Evolutionary conservation across 1,140 invertebrate species (phyloP), one percentile per base, ranked within the genome.

Genomic region (Lordiphosa mommai): DNA sequence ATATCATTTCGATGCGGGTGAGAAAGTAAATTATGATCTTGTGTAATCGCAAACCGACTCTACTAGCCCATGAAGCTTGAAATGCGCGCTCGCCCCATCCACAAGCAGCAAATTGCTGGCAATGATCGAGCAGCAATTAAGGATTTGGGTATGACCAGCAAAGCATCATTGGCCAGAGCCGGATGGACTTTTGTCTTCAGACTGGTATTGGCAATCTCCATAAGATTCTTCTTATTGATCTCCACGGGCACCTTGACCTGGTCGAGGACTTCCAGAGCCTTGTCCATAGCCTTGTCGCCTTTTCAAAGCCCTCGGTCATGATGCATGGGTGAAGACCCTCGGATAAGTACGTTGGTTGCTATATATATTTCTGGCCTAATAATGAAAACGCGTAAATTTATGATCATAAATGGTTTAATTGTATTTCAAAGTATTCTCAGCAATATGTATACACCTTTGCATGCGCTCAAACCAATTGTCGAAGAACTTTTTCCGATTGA

Each of bases 31-130:
- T 37, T 30, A 66, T 66, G 66, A 49, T 58, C 44, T 58, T 20
- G 27, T 13, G 27, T 41, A 43, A 10, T 34, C 29, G 29, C 23
- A 10, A 10, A 17, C 6, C 12, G 17, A 43, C 17, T 27, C 6
- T 27, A 65, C 50, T 93, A 96, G 88, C 95, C 96, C 89, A 99
- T 99, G 5, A 98, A 91, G 76, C 97, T 98, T 51, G 97, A 97
- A 92, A 99, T 94, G 70, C 99, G 99, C 84, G 99, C 99, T 99
- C 40, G 99, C 99, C 92, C 99, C 99, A 90, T 99, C 99, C 3
- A 99, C 98, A 16, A 99, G 92, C 16, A 99, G 91, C 4, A 99
- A 92, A 90, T 99, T 99, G 85, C 95, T 96, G 27, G 98, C 98
- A 87, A 99, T 99, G 2, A 99, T 95, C 6, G 97, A 95, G 93